Conservation (phyloP, 2,797 vertebrate species). For the Galaxias olidus region DNA sequence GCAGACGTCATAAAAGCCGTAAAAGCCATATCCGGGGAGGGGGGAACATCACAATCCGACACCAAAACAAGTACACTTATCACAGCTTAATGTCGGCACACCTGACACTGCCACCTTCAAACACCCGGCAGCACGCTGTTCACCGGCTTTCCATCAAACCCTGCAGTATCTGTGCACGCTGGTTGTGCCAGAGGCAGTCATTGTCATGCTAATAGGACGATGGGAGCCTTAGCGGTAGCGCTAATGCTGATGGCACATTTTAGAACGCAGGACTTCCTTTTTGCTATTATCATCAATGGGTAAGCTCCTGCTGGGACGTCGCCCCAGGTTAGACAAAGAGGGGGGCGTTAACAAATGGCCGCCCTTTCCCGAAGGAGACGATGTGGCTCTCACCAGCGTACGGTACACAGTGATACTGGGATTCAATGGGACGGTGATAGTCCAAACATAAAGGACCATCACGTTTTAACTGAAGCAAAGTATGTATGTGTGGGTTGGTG, state of each 20-base stretch:
- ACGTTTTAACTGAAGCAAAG: conserved; percentile 49
- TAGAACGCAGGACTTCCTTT: conserved; percentile 67
- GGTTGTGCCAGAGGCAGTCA: conserved; percentile 67
- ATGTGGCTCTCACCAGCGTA: conserved; percentile 48
- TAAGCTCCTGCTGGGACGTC: conserved; percentile 53
- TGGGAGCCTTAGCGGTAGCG: conserved; percentile 49
- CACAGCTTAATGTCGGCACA: conserved; percentile 29
- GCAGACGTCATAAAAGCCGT: conserved; percentile 33
- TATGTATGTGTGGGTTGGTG: conserved; percentile 9
- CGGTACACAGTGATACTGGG: conserved; percentile 33
- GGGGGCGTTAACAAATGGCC: conserved; percentile 43
- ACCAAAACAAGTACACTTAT: conserved; percentile 15
- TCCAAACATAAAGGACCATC: conserved; percentile 42
- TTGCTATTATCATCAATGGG: conserved; percentile 52
- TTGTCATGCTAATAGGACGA: conserved; percentile 77
- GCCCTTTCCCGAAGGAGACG: conserved; percentile 47
- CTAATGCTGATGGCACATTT: conserved; percentile 69
- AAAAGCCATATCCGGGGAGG: conserved; percentile 17
- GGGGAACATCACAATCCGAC: conserved; percentile 41
- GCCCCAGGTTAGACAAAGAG: conserved; percentile 59
- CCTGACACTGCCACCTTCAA: conserved; percentile 48
- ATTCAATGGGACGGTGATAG: conserved; percentile 41
- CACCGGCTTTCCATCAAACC: conserved; percentile 65
- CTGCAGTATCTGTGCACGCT: conserved; percentile 46
- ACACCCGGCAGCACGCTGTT: conserved; percentile 53